Conservation (phyloP, 92 coral and sea anemone species). For the Actinostola sp. region DNA sequence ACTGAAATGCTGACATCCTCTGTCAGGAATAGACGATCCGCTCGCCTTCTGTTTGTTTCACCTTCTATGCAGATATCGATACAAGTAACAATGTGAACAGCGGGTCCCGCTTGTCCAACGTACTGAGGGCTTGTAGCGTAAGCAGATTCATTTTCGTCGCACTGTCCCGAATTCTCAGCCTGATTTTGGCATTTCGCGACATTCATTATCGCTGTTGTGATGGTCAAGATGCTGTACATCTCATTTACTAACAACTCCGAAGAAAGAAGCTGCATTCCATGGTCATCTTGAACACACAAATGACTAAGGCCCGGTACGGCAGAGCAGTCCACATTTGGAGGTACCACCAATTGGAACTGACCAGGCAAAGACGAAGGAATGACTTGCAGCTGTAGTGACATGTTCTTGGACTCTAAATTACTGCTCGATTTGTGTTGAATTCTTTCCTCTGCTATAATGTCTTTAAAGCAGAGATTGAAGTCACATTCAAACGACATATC, state of each 20-base stretch:
- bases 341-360: constrained; percentile 19
- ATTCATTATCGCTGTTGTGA: constrained; percentile 44
- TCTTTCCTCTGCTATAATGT: constrained; percentile 42
- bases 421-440: neutral
- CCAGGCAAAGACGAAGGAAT: constrained; percentile 32
- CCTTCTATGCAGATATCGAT: constrained; percentile 1
- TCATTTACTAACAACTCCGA: constrained; percentile 56
- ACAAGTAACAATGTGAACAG: constrained; percentile 59
- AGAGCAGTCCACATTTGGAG: constrained; percentile 17
- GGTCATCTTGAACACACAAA: constrained; percentile 19
- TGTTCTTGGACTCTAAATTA: neutral
- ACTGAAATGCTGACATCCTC: constrained; percentile 67
- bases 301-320: constrained; percentile 42
- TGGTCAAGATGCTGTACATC: constrained; percentile 37
- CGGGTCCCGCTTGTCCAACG: constrained; percentile 70
- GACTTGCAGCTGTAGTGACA: constrained; percentile 23
- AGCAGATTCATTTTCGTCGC: no score
- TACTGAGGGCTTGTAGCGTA: no score
- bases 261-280: constrained; percentile 15
- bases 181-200: constrained; percentile 27
- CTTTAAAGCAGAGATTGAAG: constrained; percentile 53
- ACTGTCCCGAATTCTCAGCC: constrained; percentile 3
- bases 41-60: constrained; percentile 23
- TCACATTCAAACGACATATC: constrained; percentile 50
- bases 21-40: constrained; percentile 46